Base-by-base conservation (phyloP, 2,888 invertebrate species). In the Chymomyza amoena region DNA sequence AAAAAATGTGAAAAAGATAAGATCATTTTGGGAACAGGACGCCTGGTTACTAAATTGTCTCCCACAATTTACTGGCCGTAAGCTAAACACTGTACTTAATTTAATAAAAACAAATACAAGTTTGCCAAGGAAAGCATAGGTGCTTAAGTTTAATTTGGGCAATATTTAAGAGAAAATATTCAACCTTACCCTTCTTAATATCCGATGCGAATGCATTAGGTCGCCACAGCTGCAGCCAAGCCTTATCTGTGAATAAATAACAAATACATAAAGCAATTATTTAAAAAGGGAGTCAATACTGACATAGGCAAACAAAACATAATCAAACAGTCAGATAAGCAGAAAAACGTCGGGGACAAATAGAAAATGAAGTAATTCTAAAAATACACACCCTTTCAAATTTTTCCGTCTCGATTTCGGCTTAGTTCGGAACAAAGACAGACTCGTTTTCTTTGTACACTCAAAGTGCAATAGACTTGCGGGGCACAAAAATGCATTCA, bases 381-480 rank as follows among this genome's bases (percentile, higher is more conserved):
- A 45, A 13, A 45, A 63, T 65, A 80, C 86, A 79, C 86, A 84
- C 84, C 87, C 86, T 83, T 76, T 68, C 59, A 45, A 39, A 45
- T 13, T 13, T 13, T 7, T 45, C 39, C 68, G 75, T 70, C 68
- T 61, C 61, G 77, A 69, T 76, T 67, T 69, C 72, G 80, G 66
- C 67, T 36, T 39, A 45, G 10, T 50, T 66, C 67, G 64, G 74
- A 73, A 76, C 77, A 84, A 79, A 85, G 54, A 45, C 13, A 52
- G 80, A 87, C 87, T 72, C 83, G 84, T 87, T 85, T 84, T 85
- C 77, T 80, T 78, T 82, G 72, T 85, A 76, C 68, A 77, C 80
- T 54, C 57, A 59, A 62, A 36, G 57, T 20, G 59, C 13, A 15
- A 57, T 57, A n/a, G 9, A 10, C 20, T 63, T 32, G 63, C 50